These are phyloP conservation scores for Trichechus manatus DNA, from an alignment of 2,113 vertebrate species.

Conservation along the genomic window DNA sequence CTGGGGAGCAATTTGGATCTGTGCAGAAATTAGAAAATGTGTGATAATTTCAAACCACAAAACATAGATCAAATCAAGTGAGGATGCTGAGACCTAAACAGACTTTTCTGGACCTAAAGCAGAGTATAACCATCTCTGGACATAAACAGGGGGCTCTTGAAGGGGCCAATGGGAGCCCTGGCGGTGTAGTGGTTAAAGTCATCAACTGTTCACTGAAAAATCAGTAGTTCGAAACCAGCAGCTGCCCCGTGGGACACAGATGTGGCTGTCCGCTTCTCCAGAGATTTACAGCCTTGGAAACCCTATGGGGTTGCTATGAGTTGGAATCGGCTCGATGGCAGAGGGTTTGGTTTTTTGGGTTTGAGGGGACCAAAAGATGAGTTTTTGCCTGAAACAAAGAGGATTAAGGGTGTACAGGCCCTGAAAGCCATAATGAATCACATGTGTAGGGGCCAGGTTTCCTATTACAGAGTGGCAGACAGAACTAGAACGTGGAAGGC, in stretches of 20 bases:
- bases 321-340: no score
- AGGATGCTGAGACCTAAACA: background rate
- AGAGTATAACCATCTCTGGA: background rate
- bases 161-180: background rate
- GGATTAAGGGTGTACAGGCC: background rate
- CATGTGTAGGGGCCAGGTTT: background rate
- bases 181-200: no score
- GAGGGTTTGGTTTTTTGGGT: no score
- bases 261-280: no score
- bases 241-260: no score
- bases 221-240: no score
- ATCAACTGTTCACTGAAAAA: no score
- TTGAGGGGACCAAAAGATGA: background rate
- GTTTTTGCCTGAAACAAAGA: background rate
- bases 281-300: no score
- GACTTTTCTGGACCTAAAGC: background rate
- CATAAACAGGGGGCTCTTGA: background rate
- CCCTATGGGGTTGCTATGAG: no score
- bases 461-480: background rate
- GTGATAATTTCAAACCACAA: background rate
- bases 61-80: background rate
- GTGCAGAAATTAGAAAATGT: slow-evolving; percentile 16
- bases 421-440: background rate
- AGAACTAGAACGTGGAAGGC: background rate
- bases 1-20: background rate